These are phyloP conservation scores for Sylvia borin DNA, from an alignment of 2,797 vertebrate genomes.

Conservation along the genomic window DNA sequence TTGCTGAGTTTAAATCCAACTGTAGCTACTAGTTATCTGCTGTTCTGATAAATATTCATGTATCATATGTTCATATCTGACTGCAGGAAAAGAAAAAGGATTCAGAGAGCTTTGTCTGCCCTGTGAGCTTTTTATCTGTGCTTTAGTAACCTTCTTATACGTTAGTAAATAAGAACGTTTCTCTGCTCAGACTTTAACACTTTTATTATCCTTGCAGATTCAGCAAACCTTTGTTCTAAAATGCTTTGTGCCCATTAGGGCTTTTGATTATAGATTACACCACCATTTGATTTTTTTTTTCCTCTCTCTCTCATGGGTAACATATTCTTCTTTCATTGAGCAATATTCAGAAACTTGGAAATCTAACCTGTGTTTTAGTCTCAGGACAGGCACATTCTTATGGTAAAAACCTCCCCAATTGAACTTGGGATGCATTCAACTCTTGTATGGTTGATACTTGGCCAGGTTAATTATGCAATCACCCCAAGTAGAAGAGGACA, in stretches of 20 bases:
- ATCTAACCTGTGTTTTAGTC: constrained; percentile 81
- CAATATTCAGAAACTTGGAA: constrained; percentile 80
- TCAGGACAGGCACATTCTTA: constrained; percentile 79
- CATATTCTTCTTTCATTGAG: constrained; percentile 77
- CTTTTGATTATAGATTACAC: constrained; percentile 78
- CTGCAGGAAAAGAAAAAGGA: constrained; percentile 52
- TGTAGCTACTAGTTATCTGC: constrained; percentile 54
- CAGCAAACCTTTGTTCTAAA: constrained; percentile 78
- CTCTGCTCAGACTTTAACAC: constrained; percentile 40
- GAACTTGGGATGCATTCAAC: constrained; percentile 75
- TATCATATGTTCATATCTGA: constrained; percentile 63
- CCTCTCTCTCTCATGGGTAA: constrained; percentile 62
- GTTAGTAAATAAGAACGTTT: constrained; percentile 35
- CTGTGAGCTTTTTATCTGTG: constrained; percentile 61
- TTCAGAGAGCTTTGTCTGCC: constrained; percentile 52
- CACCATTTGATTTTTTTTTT: constrained; percentile 58
- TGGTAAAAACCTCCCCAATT: constrained; percentile 76
- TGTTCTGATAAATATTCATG: constrained; percentile 69
- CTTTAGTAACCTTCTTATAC: constrained; percentile 33
- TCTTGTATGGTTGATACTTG: constrained; percentile 74
- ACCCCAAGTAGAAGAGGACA: constrained; percentile 70
- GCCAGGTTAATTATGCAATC: constrained; percentile 79
- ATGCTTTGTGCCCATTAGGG: constrained; percentile 71
- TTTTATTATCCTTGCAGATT: constrained; percentile 70
- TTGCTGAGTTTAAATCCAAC: constrained; percentile 63